Percentiles rank a stretch among this genome's conserved stretches.
These are phyloP conservation scores for Eulemur albifrons DNA, from an alignment of 2,797 vertebrate species.

Conservation along the genomic window DNA sequence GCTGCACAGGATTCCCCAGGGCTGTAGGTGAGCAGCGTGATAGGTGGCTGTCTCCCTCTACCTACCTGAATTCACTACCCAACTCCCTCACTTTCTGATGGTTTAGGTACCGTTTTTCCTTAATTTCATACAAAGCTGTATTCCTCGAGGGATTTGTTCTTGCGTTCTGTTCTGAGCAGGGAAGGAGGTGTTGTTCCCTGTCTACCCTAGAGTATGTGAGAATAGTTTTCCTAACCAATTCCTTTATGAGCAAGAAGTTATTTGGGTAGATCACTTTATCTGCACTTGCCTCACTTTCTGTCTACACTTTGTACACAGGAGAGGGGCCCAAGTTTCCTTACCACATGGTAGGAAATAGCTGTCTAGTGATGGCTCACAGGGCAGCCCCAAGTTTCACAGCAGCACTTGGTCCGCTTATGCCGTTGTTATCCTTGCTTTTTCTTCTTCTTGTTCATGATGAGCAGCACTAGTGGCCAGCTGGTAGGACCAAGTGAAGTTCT, in stretches of 20 bases:
- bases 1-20: background rate
- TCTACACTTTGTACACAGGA: background rate
- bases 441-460: background rate
- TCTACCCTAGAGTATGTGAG: background rate
- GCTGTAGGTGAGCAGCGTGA: background rate
- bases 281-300: constrained; percentile 29
- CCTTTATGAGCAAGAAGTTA: background rate
- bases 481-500: background rate
- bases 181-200: background rate
- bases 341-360: background rate
- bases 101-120: constrained; percentile 10
- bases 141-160: constrained; percentile 10
- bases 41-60: background rate
- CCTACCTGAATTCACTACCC: background rate
- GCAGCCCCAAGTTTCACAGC: background rate
- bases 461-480: background rate
- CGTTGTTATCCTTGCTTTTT: background rate
- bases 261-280: constrained; percentile 25
- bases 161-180: background rate
- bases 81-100: background rate
- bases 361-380: background rate
- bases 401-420: background rate
- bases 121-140: constrained; percentile 21
- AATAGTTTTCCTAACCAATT: constrained; percentile 35
- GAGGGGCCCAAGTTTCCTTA: constrained; percentile 7